phyloP scores from a whole-genome alignment of 2,888 invertebrate species.

The Bembecia ichneumoniformis region DNA sequence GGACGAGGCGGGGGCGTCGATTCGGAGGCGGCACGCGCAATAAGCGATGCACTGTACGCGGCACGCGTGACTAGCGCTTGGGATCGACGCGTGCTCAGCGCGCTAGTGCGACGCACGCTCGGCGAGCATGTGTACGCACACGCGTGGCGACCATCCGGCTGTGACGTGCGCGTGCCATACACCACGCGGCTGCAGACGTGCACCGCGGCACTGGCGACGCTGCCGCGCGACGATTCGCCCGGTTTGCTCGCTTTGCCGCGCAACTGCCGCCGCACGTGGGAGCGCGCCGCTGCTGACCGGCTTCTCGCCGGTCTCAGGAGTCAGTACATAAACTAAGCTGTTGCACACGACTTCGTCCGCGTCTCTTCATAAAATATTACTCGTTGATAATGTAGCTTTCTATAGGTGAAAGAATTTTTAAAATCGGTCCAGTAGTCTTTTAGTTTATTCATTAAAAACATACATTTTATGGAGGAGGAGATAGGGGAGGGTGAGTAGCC shows the following conservation, averaged over 20 bases:
- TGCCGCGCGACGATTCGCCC: slow-evolving; percentile 83
- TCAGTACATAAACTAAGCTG: slow-evolving; percentile 18
- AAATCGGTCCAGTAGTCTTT: no score
- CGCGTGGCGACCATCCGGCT: slow-evolving; percentile 17
- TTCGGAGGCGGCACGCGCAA: slow-evolving; percentile 20
- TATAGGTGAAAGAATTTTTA: no score
- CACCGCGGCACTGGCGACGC: slow-evolving; percentile 73
- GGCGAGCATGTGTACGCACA: slow-evolving; percentile 19
- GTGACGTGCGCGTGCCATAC: slow-evolving; percentile 24
- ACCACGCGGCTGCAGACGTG: slow-evolving; percentile 39
- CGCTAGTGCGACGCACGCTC: slow-evolving; percentile 21
- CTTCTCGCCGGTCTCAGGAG: slow-evolving; percentile 77
- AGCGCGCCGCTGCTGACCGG: slow-evolving; percentile 75
- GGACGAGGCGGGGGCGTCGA: slow-evolving; percentile 1
- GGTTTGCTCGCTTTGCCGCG: slow-evolving; percentile 86
- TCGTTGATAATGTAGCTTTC: no score
- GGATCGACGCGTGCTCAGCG: slow-evolving; percentile 34
- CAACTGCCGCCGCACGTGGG: slow-evolving; percentile 89
- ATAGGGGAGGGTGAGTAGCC: no score
- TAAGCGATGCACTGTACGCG: slow-evolving; percentile 39
- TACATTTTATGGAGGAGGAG: no score
- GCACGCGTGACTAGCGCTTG: slow-evolving; percentile 33
- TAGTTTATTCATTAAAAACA: no score
- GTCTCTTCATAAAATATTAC: no score
- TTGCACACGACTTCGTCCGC: no score